Evolutionary conservation across 2,113 vertebrate genomes (phyloP).

Genomic region (Salvator merianae): DNA sequence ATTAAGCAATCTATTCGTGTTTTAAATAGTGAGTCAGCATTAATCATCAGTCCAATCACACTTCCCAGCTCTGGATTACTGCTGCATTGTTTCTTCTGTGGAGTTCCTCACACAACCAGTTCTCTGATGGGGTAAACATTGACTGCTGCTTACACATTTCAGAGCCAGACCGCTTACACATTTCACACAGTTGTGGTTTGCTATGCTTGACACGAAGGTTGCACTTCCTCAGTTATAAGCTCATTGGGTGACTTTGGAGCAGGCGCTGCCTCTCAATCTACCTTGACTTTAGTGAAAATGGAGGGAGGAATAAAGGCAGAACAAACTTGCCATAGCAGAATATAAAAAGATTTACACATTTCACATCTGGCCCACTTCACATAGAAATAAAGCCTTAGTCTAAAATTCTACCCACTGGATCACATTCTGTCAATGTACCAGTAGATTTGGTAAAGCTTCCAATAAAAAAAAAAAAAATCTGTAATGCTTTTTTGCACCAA

Average conservation of each 20-base stretch:
- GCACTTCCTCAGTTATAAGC: no score
- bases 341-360: background rate
- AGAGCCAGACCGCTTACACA: no score
- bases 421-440: background rate
- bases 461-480: background rate
- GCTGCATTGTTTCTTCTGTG: background rate
- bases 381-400: background rate
- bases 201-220: no score
- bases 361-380: background rate
- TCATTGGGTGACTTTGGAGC: no score
- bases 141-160: no score
- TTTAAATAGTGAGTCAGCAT: background rate
- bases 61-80: background rate
- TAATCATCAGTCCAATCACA: background rate
- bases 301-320: no score
- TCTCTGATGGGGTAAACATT: no score
- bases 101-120: no score
- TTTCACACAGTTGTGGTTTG: no score
- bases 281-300: no score
- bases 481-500: background rate
- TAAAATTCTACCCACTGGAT: background rate
- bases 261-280: no score
- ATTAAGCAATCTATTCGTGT: background rate
- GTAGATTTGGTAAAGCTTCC: background rate
- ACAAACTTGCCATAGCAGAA: no score